A percentile compares a stretch with the other conserved stretches of the same genome.
Evolutionary conservation across 2,888 invertebrate genomes (phyloP).

Genomic region (Merodon equestris): DNA sequence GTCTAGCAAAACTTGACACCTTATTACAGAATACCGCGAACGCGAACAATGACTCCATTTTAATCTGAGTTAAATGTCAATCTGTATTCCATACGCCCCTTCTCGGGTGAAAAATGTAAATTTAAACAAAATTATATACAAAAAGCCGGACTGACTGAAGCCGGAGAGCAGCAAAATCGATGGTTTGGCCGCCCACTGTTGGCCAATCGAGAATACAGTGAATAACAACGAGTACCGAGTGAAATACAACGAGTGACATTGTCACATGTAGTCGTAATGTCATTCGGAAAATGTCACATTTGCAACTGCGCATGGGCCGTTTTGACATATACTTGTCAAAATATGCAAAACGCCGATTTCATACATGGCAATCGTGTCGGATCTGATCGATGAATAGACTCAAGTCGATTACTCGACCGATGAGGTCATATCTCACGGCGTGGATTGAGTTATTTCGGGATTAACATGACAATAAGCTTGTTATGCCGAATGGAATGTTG

Average conservation of each 20-base stretch:
- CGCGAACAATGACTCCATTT: conserved; percentile 49
- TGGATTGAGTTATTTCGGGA: too few relatives aligned
- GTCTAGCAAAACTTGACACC: conserved; percentile 25
- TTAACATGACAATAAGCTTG: too few relatives aligned
- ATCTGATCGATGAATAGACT: background rate
- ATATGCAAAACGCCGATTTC: conserved; percentile 9
- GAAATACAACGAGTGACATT: too few relatives aligned
- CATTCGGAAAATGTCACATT: too few relatives aligned
- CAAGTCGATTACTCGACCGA: too few relatives aligned
- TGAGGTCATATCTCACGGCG: too few relatives aligned
- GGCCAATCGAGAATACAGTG: background rate
- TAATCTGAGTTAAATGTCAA: conserved; percentile 1
- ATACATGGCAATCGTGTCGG: background rate
- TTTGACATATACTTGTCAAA: conserved; percentile 46
- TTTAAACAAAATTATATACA: conserved; percentile 27
- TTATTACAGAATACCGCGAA: conserved; percentile 35
- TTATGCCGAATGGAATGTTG: too few relatives aligned
- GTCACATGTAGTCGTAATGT: conserved; percentile 21
- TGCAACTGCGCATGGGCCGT: conserved; percentile 4
- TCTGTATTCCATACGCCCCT: conserved; percentile 32
- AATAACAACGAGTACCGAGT: conserved; percentile 18
- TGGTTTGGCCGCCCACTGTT: conserved; percentile 22
- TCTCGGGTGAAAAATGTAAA: conserved; percentile 15
- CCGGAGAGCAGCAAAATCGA: conserved; percentile 39
- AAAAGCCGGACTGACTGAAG: conserved; percentile 37